Evolutionary conservation across 2,113 vertebrate genomes (phyloP).

Genomic region (Menura novaehollandiae): DNA sequence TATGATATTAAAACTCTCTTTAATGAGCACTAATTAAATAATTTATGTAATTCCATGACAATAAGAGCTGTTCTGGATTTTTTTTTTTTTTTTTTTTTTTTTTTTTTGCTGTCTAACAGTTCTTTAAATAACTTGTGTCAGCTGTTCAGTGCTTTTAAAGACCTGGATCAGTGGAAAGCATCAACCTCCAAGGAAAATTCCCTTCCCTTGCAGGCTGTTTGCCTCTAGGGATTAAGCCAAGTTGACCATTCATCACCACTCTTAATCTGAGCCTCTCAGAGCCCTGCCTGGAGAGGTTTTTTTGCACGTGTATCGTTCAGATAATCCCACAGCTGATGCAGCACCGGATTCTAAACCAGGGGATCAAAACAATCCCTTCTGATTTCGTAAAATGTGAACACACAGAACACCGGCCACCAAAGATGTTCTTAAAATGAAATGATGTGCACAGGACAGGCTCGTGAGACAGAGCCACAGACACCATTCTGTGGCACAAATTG

Average conservation of each 20-base stretch:
- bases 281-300: not conserved
- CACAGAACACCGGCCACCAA: not conserved
- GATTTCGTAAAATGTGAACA: not conserved
- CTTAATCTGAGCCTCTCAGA: not conserved
- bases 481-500: not conserved
- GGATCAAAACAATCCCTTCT: not conserved
- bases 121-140: not conserved
- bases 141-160: not conserved
- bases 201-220: not conserved
- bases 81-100: too few species aligned
- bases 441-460: not conserved
- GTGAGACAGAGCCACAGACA: not conserved
- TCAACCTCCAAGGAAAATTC: not conserved
- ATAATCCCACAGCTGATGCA: not conserved
- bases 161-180: not conserved
- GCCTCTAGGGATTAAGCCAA: not conserved
- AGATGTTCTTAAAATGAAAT: not conserved
- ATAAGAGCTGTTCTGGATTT: not conserved
- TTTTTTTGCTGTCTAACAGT: not conserved
- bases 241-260: not conserved
- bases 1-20: not conserved
- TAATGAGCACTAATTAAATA: slow-evolving; percentile 20
- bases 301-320: not conserved
- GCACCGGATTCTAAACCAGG: not conserved
- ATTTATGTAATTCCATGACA: slow-evolving; percentile 28